These are phyloP conservation scores for Mya arenaria DNA, from an alignment of 1,140 invertebrate species.

Conservation along the genomic window DNA sequence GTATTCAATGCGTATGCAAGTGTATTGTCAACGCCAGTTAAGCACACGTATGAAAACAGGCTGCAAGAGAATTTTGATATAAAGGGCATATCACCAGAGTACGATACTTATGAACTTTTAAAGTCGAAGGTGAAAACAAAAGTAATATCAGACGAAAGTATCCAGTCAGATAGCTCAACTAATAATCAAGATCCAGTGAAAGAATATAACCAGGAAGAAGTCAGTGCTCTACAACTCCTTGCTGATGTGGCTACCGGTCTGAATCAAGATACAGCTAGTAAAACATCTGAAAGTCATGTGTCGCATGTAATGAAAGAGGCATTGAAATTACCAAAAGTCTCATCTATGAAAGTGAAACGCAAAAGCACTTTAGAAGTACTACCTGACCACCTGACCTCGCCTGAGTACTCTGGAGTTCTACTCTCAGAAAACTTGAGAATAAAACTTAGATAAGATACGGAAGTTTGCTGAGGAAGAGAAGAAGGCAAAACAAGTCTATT, in stretches of 20 bases:
- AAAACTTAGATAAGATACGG: conserved; percentile 34
- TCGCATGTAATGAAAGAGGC: not conserved
- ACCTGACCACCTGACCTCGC: conserved; percentile 6
- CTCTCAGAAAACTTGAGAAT: conserved; percentile 27
- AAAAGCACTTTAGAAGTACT: conserved; percentile 3
- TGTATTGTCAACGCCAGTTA: conserved; percentile 30
- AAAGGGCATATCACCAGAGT: conserved; percentile 36
- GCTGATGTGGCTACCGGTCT: too few relatives aligned
- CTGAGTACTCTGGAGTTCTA: too few relatives aligned
- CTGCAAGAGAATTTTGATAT: conserved; percentile 34
- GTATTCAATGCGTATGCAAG: conserved; percentile 26
- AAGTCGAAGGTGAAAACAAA: not conserved
- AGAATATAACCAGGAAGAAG: not conserved
- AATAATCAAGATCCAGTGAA: not conserved
- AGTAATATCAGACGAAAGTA: not conserved
- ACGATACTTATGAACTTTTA: conserved; percentile 35
- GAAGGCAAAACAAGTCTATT: conserved; percentile 22
- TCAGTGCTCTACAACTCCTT: too few relatives aligned
- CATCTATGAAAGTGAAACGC: conserved; percentile 2
- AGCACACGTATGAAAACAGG: conserved; percentile 13
- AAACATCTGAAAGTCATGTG: not conserved
- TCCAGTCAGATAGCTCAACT: not conserved
- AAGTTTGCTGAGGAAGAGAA: conserved; percentile 22
- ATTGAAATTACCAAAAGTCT: not conserved
- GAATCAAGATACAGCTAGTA: too few relatives aligned